Evolutionary conservation across 2,113 vertebrate species (phyloP), one percentile per base, ranked within the genome.

Genomic region (Melanerpes formicivorus): DNA sequence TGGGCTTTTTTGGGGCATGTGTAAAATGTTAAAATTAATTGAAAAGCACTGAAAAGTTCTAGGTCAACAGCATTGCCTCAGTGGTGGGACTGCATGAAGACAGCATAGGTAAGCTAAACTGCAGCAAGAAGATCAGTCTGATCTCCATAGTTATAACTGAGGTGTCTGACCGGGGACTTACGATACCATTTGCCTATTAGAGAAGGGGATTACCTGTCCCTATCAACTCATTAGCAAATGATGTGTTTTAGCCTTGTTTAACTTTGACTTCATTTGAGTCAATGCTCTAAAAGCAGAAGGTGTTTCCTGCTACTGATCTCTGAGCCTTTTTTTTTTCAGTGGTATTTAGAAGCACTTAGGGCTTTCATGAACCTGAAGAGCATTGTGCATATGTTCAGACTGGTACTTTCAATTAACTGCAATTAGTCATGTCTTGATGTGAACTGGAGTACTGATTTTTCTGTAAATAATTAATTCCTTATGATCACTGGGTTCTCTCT

Each of bases 401-500:
- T 78, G 25, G 27, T 88, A 4, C 22, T 94, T 83, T 37, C 56
- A 93, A 71, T 91, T 90, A 64, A 46, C 70, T 62, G 3, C 40
- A 87, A 73, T 59, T 87, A 85, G 50, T 7, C 80, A 86, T 84
- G 79, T 73, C 71, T 64, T 70, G 7, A 30, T 0, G 0, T 88
- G 76, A 95, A 59, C 50, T 18, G 34, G 60, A 81, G 63, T 55
- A 15, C 90, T 59, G 59, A 54, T 73, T 15, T 73, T 34, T 69
- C 30, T 78, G 72, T 92, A 95, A 96, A 90, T 93, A 88, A 93
- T 87, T 87, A 19, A 17, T 95, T 94, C 90, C 93, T 94, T 72
- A 71, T 69, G 77, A 90, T 84, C 63, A n/a, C 64, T 87, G 56
- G 34, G 4, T 94, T 90, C 56, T 76, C 22, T 83, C 87, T 96